Base-by-base conservation (phyloP, 2,113 vertebrate species). In the Entosphenus tridentatus region DNA sequence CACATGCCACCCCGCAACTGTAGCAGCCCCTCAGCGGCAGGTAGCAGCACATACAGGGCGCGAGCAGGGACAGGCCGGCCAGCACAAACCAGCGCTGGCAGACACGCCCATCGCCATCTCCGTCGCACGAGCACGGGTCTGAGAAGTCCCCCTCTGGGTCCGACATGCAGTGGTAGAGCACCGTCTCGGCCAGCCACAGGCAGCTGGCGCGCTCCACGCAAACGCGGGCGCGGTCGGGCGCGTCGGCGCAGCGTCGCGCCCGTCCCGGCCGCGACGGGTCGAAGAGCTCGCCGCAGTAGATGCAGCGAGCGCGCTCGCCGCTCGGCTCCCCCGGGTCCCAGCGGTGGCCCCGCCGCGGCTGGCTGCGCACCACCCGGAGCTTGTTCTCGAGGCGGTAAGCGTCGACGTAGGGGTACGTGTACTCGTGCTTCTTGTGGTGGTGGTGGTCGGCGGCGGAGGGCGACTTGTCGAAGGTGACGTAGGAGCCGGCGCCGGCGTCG, bases 141-240 rank as follows among this genome's bases (percentile, higher is more conserved):
- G 85, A 91, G 67, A 93, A 98, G 79, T 98, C 93, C 67, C 93
- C 93, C 81, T 98, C 93, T 1, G 93, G 87, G 78, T 98, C 93
- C 1, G 93, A 98, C 93, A 98, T 96, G 81, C 93, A 98, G 85
- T 98, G 93, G 76, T 98, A 98, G 70, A 97, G 88, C 85, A 98
- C 83, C 76, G 86, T 96, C 82, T 98, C 90, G 17, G 93, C 92
- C 1, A 91, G 87, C 87, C 89, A 95, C 89, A 98, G 91, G 78
- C 89, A 98, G 83, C 93, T 98, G 77, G 85, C 84, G 68, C 86
- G 81, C 73, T 81, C 85, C 77, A 98, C 86, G 78, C 89, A 96
- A 69, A 78, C 83, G 72, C 83, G 83, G 71, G 86, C 80, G 0
- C 89, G 80, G 79, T 98, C 92, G 0, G 92, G 93, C 2, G 93